These are phyloP conservation scores for Epinephelus awoara DNA, from an alignment of 2,797 vertebrate genomes.

Conservation along the genomic window DNA sequence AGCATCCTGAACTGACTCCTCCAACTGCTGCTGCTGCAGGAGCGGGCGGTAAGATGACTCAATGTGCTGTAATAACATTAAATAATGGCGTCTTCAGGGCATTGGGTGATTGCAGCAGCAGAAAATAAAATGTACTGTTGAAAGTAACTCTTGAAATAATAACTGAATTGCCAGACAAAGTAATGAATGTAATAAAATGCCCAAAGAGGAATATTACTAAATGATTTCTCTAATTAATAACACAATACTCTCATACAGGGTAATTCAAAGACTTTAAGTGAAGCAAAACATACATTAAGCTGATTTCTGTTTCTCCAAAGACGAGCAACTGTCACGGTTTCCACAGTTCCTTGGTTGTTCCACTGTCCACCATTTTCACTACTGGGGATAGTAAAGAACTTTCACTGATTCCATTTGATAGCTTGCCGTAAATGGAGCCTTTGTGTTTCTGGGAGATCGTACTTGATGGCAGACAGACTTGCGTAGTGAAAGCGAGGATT, in stretches of 20 bases:
- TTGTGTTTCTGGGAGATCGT: no score
- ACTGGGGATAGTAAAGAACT: no score
- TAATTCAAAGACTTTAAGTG: neutral
- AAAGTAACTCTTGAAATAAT: neutral
- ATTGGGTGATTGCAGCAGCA: neutral
- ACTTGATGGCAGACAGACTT: no score
- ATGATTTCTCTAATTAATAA: neutral
- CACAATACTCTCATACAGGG: neutral
- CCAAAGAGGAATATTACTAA: neutral
- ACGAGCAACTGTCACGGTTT: no score
- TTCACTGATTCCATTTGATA: no score
- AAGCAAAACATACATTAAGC: neutral
- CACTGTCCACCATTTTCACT: no score
- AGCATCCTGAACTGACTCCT: conserved; percentile 18
- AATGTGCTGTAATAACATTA: conserved; percentile 8
- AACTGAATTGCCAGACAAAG: neutral
- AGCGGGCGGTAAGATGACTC: conserved; percentile 53
- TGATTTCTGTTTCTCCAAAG: neutral
- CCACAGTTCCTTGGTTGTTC: no score
- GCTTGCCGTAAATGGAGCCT: no score
- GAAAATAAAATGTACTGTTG: neutral
- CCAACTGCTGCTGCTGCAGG: conserved; percentile 37
- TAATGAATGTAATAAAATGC: neutral
- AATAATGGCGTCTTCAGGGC: conserved; percentile 20
- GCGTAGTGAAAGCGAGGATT: no score